Evolutionary conservation across 2,113 vertebrate genomes (phyloP).

Genomic region (Neolamprologus hecqui): DNA sequence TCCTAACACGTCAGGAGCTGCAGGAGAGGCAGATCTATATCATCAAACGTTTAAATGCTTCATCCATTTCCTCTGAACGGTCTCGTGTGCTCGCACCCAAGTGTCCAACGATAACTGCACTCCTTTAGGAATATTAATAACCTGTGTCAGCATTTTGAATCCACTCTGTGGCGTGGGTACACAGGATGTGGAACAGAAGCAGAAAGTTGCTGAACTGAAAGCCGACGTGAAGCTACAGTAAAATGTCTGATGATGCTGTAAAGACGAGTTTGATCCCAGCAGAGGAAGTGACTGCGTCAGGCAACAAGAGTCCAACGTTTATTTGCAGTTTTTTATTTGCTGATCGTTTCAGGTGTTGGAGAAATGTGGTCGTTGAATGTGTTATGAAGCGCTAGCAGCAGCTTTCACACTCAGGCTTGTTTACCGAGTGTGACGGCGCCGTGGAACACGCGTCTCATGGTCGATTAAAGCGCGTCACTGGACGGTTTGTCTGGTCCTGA

Average conservation of each 20-base stretch:
- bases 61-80: neutral
- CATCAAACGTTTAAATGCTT: neutral
- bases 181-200: neutral
- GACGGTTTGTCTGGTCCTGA: neutral
- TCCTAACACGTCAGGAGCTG: neutral
- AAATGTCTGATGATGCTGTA: neutral
- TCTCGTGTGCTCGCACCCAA: neutral
- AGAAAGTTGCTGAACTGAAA: neutral
- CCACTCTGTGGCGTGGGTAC: neutral
- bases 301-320: rapidly evolving
- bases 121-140: neutral
- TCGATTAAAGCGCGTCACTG: neutral
- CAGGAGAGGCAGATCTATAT: neutral
- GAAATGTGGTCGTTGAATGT: neutral
- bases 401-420: neutral
- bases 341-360: neutral
- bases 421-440: neutral
- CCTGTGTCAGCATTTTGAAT: neutral
- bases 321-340: neutral
- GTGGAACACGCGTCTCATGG: neutral
- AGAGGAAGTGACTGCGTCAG: neutral
- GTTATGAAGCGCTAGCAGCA: neutral
- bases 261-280: neutral
- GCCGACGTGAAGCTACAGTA: neutral
- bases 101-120: neutral